Evolutionary conservation across 2,888 invertebrate genomes (phyloP), one percentile per base, ranked within the genome.

Genomic region (Ochropleura leucogaster): DNA sequence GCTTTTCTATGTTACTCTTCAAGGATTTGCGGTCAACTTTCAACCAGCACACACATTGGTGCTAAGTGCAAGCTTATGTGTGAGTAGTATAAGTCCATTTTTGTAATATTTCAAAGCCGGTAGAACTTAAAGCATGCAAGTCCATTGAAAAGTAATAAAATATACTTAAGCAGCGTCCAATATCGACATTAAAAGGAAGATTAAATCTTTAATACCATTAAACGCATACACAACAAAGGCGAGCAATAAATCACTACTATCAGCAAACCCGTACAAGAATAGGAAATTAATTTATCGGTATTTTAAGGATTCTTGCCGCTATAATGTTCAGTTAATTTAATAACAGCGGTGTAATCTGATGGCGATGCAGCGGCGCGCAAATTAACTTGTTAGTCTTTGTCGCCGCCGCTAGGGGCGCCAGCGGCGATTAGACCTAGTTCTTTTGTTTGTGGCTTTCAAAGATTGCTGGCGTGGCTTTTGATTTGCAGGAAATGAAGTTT

Each of bases 211-310:
- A 47, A 63, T 59, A 53, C 42, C 51, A 57, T 70, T 64, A 74
- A 53, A 47, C 51, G 64, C 79, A 47, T 60, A 73, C 68, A 64
- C 64, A 64, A 73, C 84, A 80, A 71, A 84, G 51, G 72, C 64
- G 49, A 57, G 47, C 49, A 62, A 83, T 83, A 80, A 84, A 84
- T 83, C 77, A 80, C 53, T 60, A 70, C 70, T 77, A 80, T 69
- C 84, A 72, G 57, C 53, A 69, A 72, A 69, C 69, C 72, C 66
- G 69, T 51, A 72, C 81, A 80, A 76, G 83, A 83, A 83, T 77
- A 72, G 84, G 73, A 83, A 83, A 84, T 85, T 83, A 85, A 85
- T 85, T 85, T 83, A 85, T 83, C 84, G 79, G 63, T 68, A 75
- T 86, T 85, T 82, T 73, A 85, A 78, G 79, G 82, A 69, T 82